These are phyloP conservation scores for Saccostrea glomerata DNA, from an alignment of 1,140 invertebrate species.

Conservation along the genomic window DNA sequence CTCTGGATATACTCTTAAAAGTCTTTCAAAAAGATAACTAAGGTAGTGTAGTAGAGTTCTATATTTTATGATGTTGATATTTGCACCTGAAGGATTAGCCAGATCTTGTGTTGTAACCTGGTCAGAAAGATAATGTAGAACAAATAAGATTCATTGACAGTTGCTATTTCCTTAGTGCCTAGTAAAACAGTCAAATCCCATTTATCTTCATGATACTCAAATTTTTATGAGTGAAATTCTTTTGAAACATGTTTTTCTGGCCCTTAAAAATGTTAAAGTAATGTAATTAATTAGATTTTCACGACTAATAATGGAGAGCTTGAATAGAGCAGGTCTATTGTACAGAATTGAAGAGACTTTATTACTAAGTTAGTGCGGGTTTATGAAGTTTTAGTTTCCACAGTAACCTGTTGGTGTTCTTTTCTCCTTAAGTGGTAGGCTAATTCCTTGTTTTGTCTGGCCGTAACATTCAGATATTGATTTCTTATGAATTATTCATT, in stretches of 20 bases:
- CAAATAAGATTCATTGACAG: neutral
- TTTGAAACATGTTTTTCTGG: neutral
- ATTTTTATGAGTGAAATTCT: neutral
- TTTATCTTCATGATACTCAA: neutral
- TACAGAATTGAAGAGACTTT: neutral
- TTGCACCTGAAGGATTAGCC: neutral
- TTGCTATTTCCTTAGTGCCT: neutral
- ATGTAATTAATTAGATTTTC: slow-evolving; percentile 23
- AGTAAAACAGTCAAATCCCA: slow-evolving; percentile 14
- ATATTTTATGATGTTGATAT: neutral
- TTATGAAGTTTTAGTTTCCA: slow-evolving; percentile 16
- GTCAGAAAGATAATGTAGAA: neutral
- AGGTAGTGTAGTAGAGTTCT: neutral
- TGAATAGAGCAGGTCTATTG: neutral
- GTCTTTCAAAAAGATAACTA: no score
- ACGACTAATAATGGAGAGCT: neutral
- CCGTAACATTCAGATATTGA: neutral
- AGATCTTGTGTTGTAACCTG: neutral
- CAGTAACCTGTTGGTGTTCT: neutral
- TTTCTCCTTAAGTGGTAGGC: slow-evolving; percentile 19
- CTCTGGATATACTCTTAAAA: no score
- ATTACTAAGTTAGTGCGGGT: neutral
- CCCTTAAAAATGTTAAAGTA: neutral
- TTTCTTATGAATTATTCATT: slow-evolving; percentile 31
- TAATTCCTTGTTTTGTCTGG: slow-evolving; percentile 24